These are phyloP conservation scores for Phyto melanocephala DNA, from an alignment of 2,888 invertebrate genomes.

Conservation along the genomic window DNA sequence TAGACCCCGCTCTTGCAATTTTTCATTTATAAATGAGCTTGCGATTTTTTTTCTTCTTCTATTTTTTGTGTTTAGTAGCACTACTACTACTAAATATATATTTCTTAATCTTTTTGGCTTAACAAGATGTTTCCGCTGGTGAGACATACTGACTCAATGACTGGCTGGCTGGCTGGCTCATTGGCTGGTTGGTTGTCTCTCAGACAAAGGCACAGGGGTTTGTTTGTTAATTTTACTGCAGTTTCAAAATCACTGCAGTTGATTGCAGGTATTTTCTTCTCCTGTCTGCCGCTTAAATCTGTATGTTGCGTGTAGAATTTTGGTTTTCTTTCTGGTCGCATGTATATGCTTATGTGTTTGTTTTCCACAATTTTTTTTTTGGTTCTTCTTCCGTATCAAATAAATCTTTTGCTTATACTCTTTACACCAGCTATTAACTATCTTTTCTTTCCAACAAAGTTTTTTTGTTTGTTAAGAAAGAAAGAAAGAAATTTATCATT, in stretches of 20 bases:
- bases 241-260: constrained; percentile 62
- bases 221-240: constrained; percentile 50
- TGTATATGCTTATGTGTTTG: background rate
- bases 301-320: constrained; percentile 38
- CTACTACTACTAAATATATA: background rate
- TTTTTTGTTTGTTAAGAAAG: background rate
- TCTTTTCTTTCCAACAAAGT: constrained; percentile 43
- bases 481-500: constrained; percentile 11
- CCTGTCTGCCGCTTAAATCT: constrained; percentile 29
- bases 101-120: constrained; percentile 53
- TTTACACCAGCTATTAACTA: constrained; percentile 57
- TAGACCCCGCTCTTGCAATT: constrained; percentile 43
- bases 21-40: constrained; percentile 56
- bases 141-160: background rate
- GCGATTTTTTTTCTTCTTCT: constrained; percentile 16
- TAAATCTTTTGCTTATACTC: constrained; percentile 56
- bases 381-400: constrained; percentile 29
- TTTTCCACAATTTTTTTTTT: background rate
- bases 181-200: constrained; percentile 2
- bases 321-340: background rate
- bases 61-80: background rate
- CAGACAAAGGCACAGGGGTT: background rate
- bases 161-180: background rate
- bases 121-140: constrained; percentile 51
- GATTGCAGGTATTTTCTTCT: constrained; percentile 58